Evolutionary conservation across 2,888 invertebrate species (phyloP), one percentile per base, ranked within the genome.

Genomic region (Lagria hirta): DNA sequence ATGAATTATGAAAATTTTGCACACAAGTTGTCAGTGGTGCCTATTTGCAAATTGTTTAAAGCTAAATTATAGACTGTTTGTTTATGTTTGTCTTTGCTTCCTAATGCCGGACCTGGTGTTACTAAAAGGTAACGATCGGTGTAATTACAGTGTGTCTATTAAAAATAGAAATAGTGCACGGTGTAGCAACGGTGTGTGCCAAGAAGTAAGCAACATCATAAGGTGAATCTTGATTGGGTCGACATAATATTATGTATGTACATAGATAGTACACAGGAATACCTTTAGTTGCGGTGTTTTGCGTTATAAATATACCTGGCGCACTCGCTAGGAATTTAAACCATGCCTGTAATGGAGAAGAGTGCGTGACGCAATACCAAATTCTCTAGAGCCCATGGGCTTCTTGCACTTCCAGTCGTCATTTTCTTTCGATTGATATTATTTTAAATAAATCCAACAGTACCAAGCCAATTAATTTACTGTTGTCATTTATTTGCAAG

Each of bases 201-300:
- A 47, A 45, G 12, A 28, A n/a, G 5, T 18, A 34, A 42, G 23
- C 42, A 47, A 47, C 42, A 47, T 45, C 26, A 29, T 23, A 38
- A 45, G 40, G 34, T 23, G 29, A 42, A 52, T 48, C 47, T 49
- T 49, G 49, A 49, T 48, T 52, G 38, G 42, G 48, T 45, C 43
- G 48, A 43, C 43, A 47, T 52, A n/a, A n/a, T n/a, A n/a, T n/a
- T n/a, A n/a, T n/a, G n/a, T n/a, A n/a, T n/a, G n/a, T n/a, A 45
- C 40, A 34, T 33, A 24, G 29, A 37, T 37, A 24, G 30, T 35
- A 42, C 11, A 43, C 21, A 33, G 32, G 22, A 42, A 47, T 46
- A 46, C 46, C 47, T 47, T 42, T 33, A 24, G 17, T 11, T 18
- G 36, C 42, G 20, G 26, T 47, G 40, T 36, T 28, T 42, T 37